Evolutionary conservation across 2,113 vertebrate genomes (phyloP).

Genomic region (Sylvilagus bachmani): DNA sequence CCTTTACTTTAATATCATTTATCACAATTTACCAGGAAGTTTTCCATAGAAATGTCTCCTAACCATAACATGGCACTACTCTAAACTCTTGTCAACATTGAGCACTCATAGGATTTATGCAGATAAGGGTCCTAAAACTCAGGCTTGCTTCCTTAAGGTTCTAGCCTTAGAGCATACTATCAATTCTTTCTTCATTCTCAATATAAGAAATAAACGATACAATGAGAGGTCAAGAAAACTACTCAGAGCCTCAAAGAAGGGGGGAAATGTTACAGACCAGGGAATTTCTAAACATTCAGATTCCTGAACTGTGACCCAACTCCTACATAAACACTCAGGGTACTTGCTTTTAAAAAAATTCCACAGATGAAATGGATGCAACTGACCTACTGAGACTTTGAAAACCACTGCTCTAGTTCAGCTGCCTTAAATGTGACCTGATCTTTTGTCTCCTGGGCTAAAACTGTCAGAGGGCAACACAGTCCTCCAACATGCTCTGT

Average conservation of each 20-base stretch:
- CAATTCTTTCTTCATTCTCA: not conserved
- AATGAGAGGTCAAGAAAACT: not conserved
- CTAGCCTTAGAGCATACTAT: not conserved
- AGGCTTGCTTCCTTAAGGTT: not conserved
- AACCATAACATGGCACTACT: not conserved
- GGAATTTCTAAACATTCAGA: not conserved
- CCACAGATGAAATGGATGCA: not conserved
- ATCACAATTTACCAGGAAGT: not conserved
- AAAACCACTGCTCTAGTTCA: not conserved
- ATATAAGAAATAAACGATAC: not conserved
- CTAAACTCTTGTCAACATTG: not conserved
- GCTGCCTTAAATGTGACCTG: not conserved
- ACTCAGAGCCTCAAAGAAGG: not conserved
- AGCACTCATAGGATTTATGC: not conserved
- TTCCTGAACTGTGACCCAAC: not conserved
- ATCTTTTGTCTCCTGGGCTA: not conserved
- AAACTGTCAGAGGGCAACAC: not conserved
- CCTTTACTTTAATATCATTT: not conserved
- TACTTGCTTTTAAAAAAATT: not conserved
- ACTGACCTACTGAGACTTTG: not conserved
- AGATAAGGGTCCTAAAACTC: not conserved
- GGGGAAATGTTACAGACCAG: not conserved
- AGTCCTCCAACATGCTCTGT: not conserved
- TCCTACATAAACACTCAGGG: slow-evolving; percentile 14
- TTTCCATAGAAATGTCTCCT: not conserved